Conservation (phyloP, 2,888 invertebrate species). For the Ellobium chinense region DNA sequence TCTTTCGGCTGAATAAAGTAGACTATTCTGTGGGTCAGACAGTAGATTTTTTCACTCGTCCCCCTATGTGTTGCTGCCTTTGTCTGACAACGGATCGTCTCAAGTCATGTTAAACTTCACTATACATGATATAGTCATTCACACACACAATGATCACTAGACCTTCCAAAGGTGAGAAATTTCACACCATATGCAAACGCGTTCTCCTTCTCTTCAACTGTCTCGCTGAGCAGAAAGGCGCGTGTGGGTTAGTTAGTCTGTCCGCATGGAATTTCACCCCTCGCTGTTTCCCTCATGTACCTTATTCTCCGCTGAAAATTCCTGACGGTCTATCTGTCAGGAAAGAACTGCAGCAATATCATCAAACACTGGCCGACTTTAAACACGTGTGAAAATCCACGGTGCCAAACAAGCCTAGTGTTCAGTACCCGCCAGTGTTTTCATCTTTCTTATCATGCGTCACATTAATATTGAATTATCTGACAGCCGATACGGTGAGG, state of each 20-base stretch:
- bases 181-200: too few relatives aligned
- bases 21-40: too few relatives aligned
- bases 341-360: background rate
- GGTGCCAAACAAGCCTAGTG: background rate
- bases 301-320: background rate
- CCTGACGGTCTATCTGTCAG: background rate
- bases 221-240: background rate
- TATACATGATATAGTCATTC: too few relatives aligned
- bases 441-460: slow-evolving; percentile 31
- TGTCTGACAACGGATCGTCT: too few relatives aligned
- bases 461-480: slow-evolving; percentile 42
- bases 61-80: too few relatives aligned
- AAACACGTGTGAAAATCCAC: slow-evolving; percentile 38
- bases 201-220: background rate
- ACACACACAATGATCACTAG: too few relatives aligned
- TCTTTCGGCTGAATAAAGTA: too few relatives aligned
- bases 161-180: too few relatives aligned
- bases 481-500: slow-evolving; percentile 13
- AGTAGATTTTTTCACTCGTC: too few relatives aligned
- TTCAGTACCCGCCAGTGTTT: slow-evolving; percentile 9
- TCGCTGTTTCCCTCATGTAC: background rate
- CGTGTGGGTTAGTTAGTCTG: background rate
- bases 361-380: background rate
- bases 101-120: too few relatives aligned
- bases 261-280: background rate